Conservation (phyloP, 2,888 invertebrate species). For the Stegana nigrithorax region DNA sequence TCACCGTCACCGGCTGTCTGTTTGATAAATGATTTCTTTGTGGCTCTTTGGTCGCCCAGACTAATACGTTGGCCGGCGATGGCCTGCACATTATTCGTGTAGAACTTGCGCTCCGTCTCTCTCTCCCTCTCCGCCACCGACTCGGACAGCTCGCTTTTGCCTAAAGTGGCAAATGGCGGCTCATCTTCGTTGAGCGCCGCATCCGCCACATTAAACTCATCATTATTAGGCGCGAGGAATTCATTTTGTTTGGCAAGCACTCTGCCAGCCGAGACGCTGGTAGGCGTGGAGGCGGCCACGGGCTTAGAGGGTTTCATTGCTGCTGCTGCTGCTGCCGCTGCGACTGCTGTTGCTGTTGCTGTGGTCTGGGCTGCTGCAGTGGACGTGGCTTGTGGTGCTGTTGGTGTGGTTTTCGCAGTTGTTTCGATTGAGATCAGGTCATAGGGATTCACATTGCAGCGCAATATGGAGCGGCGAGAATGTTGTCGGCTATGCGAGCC, state of each 20-base stretch:
- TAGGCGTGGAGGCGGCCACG: not conserved
- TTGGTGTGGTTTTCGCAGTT: not conserved
- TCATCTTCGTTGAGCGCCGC: conserved; percentile 61
- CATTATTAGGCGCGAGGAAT: conserved; percentile 69
- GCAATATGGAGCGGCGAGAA: conserved; percentile 78
- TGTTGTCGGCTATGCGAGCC: conserved; percentile 37
- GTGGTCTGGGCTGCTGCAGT: conserved; percentile 1
- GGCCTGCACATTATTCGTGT: conserved; percentile 73
- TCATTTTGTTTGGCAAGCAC: conserved; percentile 65
- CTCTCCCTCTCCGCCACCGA: conserved; percentile 1
- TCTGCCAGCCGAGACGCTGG: not conserved
- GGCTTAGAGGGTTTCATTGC: not conserved
- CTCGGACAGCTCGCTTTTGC: not conserved
- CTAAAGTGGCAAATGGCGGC: conserved; percentile 32
- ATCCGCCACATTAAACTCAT: conserved; percentile 69
- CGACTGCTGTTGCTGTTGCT: not conserved
- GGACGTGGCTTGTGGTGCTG: not conserved
- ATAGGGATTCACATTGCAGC: conserved; percentile 87
- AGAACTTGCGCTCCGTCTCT: conserved; percentile 47
- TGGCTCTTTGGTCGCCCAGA: conserved; percentile 70
- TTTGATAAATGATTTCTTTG: conserved; percentile 63
- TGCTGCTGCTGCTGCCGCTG: not conserved
- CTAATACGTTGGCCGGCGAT: conserved; percentile 79
- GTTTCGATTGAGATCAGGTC: conserved; percentile 76
- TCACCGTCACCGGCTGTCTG: conserved; percentile 56